Base-by-base conservation (phyloP, 2,113 vertebrate genomes). In the Falcunculus frontatus region DNA sequence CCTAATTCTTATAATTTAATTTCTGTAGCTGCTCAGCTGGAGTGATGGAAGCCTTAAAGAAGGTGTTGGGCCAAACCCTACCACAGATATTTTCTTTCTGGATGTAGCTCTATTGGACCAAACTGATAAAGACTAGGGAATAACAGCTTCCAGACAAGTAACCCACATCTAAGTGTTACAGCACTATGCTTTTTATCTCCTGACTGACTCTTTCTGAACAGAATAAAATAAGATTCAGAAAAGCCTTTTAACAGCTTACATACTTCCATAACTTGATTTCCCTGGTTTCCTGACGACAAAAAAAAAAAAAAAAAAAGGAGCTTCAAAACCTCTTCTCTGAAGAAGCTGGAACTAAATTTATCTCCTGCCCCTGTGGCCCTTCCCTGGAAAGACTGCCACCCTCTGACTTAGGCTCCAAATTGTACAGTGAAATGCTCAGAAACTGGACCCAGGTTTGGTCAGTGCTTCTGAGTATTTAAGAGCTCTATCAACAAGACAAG, bases 251-350 rank as follows among this genome's bases (percentile, higher is more conserved):
- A 79, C n/a, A 89, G 32, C n/a, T 57, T 81, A 20, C 2, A 3
- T 56, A 55, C 14, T 65, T 73, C 26, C 23, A 4, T 52, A 79
- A 49, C 33, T 56, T 73, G 56, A 39, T 87, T 63, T 86, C 53
- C 7, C n/a, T 76, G 21, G 20, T 87, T 84, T 87, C 30, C 41
- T 63, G 20, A 44, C 10, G 30, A 37, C 13, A 37, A 12, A 59
- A 30, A 76, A 37, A 17, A 37, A 12, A 59, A 30, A 76, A 83
- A 42, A 42, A 42, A 64, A 85, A 78, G 37, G 15, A 74, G 11
- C 68, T 92, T 63, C 37, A 78, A 92, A 92, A 78, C 13, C n/a
- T 84, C 22, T 92, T 81, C 20, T 41, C 53, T 87, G 59, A 79
- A 89, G 35, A 16, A 84, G 29, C 32, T 85, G 56, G 55, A 87